Evolutionary conservation across 2,113 vertebrate species (phyloP), one percentile per base, ranked within the genome.

Genomic region (Petromus typicus): DNA sequence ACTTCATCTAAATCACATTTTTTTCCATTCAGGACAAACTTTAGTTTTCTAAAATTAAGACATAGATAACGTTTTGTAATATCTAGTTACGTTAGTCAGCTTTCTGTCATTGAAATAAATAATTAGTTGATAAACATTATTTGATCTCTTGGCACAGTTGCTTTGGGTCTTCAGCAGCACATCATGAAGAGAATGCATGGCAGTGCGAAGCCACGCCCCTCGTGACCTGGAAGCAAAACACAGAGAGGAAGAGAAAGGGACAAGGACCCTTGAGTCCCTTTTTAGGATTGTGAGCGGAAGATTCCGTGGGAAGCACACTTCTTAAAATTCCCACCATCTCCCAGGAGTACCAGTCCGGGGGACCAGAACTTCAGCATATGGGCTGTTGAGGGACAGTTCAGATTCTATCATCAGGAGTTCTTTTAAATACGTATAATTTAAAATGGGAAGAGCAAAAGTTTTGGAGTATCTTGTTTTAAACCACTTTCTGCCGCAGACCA

Each of bases 1-100:
- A 61, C 59, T 93, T 40, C 59, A 86, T 82, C 81, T 75, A 79
- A 94, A 78, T 87, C 43, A 66, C 22, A 69, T 40, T 93, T 85
- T 76, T 64, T 25, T 30, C 56, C n/a, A n/a, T 54, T 17, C 51
- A 34, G 56, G 30, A 87, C 71, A 51, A 76, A 34, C 75, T 92
- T 86, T 82, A 43, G 34, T 43, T 86, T 73, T 87, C 67, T 71
- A 86, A 89, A 76, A 5, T 86, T 92, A 89, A 92, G 1, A n/a
- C 22, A 92, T 64, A 9, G 23, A 83, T 59, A 18, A 66, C 64
- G 23, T 59, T 92, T 92, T 92, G 51, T 22, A 82, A 16, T 80
- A 67, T 80, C 56, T 71, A n/a, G 37, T n/a, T 64, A 23, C 48
- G 30, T 48, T 48, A 51, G 5, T 48, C 7, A 30, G 32, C 18